Percentiles rank a stretch among this genome's conserved stretches.
Evolutionary conservation across 2,797 vertebrate species (phyloP).

Genomic region (Amblyraja radiata): DNA sequence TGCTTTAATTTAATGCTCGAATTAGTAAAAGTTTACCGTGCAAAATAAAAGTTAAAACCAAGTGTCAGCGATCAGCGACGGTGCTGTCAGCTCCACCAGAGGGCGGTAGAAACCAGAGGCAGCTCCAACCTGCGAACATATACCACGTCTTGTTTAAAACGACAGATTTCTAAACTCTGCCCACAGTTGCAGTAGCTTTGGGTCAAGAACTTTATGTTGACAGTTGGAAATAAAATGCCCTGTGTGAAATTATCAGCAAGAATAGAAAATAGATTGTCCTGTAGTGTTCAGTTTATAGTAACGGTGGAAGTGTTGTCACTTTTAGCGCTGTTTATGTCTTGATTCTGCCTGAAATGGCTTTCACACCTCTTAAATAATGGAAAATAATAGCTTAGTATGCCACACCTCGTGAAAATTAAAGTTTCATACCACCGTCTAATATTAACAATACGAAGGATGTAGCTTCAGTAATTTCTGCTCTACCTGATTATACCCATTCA

Average conservation of each 20-base stretch:
- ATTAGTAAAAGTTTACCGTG: not conserved
- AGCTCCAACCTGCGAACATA: not conserved
- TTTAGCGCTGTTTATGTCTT: not conserved
- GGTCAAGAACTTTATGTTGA: constrained; percentile 19
- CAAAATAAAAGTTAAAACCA: not conserved
- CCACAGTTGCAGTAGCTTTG: not conserved
- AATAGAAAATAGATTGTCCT: not conserved
- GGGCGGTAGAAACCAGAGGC: not conserved
- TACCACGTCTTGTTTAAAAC: not conserved
- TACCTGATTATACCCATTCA: not conserved
- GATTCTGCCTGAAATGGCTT: not conserved
- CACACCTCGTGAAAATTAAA: not conserved
- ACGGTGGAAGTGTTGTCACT: not conserved
- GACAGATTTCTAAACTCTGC: not conserved
- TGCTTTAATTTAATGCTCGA: not conserved
- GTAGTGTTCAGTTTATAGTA: not conserved
- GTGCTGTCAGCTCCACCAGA: not conserved
- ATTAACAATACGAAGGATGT: not conserved
- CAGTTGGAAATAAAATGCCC: constrained; percentile 8
- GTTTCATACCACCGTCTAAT: no score
- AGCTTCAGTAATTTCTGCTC: not conserved
- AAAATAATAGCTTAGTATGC: not conserved
- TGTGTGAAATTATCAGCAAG: constrained; percentile 17
- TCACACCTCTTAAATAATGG: not conserved
- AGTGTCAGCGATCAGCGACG: not conserved